Conservation (phyloP, 92 coral and sea anemone genomes). For the Micromussa lordhowensis region DNA sequence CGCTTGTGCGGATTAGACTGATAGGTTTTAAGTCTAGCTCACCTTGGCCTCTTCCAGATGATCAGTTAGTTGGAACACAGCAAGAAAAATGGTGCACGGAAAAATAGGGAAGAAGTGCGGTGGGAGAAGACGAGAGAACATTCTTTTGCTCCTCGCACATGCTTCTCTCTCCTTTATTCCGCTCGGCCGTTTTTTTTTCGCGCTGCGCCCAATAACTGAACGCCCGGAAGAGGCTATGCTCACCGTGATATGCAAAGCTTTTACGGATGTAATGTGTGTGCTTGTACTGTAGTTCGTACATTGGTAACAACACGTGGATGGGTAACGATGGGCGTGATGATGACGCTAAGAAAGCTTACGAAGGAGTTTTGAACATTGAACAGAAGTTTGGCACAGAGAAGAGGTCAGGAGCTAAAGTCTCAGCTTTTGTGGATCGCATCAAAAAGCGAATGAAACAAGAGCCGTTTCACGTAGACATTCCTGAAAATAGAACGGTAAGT, state of each 20-base stretch:
- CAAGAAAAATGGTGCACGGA: no score
- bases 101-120: no score
- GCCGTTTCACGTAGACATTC: conserved; percentile 73
- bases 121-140: no score
- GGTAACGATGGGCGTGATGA: conserved; percentile 72
- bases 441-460: conserved; percentile 67
- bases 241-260: no score
- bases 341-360: conserved; percentile 81
- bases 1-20: not conserved
- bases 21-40: not conserved
- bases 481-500: conserved; percentile 74
- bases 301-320: conserved; percentile 89
- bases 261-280: not conserved
- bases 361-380: conserved; percentile 83
- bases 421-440: conserved; percentile 74
- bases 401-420: conserved; percentile 69
- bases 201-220: no score
- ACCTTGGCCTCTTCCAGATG: no score
- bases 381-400: conserved; percentile 86
- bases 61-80: no score
- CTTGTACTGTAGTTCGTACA: conserved; percentile 61
- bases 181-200: no score
- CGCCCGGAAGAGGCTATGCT: no score
- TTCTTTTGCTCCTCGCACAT: no score
- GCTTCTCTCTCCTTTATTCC: no score